Percentiles rank a stretch among this genome's conserved stretches.
phyloP scores from a whole-genome alignment of 2,888 invertebrate species.

The Torymus texanus region DNA sequence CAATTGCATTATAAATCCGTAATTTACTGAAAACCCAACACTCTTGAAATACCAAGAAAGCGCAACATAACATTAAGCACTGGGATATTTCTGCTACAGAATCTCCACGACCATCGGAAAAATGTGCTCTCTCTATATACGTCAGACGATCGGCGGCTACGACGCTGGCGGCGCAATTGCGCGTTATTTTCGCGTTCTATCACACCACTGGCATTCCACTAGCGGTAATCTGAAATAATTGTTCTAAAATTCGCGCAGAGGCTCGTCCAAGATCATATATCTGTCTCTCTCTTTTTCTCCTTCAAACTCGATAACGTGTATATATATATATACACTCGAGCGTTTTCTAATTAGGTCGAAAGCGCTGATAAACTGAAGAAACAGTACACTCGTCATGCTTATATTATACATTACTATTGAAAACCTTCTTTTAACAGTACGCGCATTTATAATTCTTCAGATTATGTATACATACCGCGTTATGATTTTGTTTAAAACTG shows the following conservation, averaged over 20 bases:
- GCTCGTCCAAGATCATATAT: constrained; percentile 41
- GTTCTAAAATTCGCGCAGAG: constrained; percentile 17
- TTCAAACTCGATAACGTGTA: constrained; percentile 9
- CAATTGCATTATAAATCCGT: too few relatives aligned
- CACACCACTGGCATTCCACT: constrained; percentile 33
- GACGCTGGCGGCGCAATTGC: constrained; percentile 2
- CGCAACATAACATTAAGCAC: too few relatives aligned
- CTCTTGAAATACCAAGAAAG: too few relatives aligned
- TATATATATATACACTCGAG: too few relatives aligned
- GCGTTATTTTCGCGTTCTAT: constrained; percentile 18
- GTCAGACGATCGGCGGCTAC: too few relatives aligned
- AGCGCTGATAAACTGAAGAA: constrained; percentile 42
- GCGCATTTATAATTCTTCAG: too few relatives aligned
- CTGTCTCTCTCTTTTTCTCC: background rate
- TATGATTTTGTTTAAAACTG: constrained; percentile 31
- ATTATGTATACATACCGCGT: too few relatives aligned
- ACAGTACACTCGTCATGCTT: background rate
- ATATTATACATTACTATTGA: background rate
- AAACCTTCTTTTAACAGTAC: background rate
- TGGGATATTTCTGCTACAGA: too few relatives aligned
- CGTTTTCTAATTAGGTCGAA: too few relatives aligned
- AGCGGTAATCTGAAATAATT: background rate
- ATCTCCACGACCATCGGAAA: too few relatives aligned
- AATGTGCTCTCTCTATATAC: too few relatives aligned
- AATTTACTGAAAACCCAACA: too few relatives aligned